These are phyloP conservation scores for Agrochola macilenta DNA, from an alignment of 2,888 invertebrate genomes.

Conservation along the genomic window DNA sequence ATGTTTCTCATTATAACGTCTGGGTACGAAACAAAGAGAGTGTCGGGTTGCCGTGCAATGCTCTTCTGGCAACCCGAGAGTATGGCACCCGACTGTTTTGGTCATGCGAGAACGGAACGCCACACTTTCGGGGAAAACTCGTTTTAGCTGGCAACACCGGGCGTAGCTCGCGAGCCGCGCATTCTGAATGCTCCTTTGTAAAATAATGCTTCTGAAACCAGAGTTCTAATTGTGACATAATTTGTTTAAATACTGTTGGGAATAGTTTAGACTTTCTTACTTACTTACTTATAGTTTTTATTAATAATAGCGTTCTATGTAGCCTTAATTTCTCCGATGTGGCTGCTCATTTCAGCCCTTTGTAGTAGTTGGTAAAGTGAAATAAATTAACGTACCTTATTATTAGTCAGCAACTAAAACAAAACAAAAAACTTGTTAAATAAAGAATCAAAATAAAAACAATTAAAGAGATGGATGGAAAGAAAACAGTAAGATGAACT, in stretches of 20 bases:
- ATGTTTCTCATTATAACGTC: constrained; percentile 89
- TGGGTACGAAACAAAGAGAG: constrained; percentile 87
- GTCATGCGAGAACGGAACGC: constrained; percentile 83
- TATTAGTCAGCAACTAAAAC: constrained; percentile 60
- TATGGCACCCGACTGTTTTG: constrained; percentile 78
- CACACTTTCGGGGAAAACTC: constrained; percentile 81
- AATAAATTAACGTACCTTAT: constrained; percentile 52
- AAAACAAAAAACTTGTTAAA: constrained; percentile 52
- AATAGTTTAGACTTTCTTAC: constrained; percentile 42
- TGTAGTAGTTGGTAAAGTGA: constrained; percentile 1
- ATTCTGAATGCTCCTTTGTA: constrained; percentile 73
- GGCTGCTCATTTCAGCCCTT: constrained; percentile 14
- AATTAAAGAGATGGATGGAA: neutral
- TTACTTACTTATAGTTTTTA: constrained; percentile 42
- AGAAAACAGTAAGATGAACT: neutral
- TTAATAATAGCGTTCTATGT: constrained; percentile 25
- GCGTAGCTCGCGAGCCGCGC: constrained; percentile 58
- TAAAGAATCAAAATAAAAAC: constrained; percentile 12
- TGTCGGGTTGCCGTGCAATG: constrained; percentile 83
- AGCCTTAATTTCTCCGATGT: constrained; percentile 7
- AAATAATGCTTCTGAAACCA: constrained; percentile 70
- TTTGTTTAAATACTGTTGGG: constrained; percentile 48
- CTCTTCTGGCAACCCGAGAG: constrained; percentile 80
- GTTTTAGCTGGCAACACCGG: constrained; percentile 78
- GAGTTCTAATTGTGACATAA: constrained; percentile 60